Evolutionary conservation across 2,888 invertebrate species (phyloP), one percentile per base, ranked within the genome.

Genomic region (Amiota communis): DNA sequence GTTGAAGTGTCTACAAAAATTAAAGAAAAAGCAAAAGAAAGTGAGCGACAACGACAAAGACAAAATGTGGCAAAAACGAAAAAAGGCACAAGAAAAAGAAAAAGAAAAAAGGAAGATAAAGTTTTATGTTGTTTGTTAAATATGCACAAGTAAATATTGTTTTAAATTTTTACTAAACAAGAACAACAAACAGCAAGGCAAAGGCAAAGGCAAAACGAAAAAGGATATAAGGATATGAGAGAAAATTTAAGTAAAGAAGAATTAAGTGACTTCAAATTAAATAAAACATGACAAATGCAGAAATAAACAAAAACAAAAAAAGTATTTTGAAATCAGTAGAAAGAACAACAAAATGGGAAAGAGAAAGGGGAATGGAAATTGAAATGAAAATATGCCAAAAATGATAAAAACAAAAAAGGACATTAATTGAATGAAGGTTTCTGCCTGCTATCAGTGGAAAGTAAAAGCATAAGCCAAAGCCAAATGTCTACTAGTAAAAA

Each of bases 131-230:
- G 57, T 56, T n/a, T 70, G 46, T 4, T 11, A 70, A 56, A 70
- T 70, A 56, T 57, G 70, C 70, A 13, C 10, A 74, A 71, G 75
- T 74, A 79, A 83, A 84, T 78, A 81, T 81, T 84, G 77, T 84
- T 83, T 84, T 81, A 83, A 81, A 81, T 83, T 84, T 75, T 72
- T 15, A 64, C 64, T 46, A 13, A 64, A n/a, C 47, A 15, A 64
- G 15, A 46, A 63, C 2, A 63, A 10, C 10, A 12, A 36, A 63
- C 12, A 63, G 46, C 46, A 63, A 36, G 36, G 46, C n/a, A n/a
- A n/a, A n/a, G n/a, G n/a, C n/a, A 10, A 20, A 63, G 36, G 13
- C 9, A 64, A 47, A 64, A 64, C 46, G 20, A 46, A 64, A 10
- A 64, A 51, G n/a, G 8, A 51, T 51, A 6, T 51, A 11, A 51